Evolutionary conservation across 2,797 vertebrate species (phyloP).

Genomic region (Fundulus diaphanus): DNA sequence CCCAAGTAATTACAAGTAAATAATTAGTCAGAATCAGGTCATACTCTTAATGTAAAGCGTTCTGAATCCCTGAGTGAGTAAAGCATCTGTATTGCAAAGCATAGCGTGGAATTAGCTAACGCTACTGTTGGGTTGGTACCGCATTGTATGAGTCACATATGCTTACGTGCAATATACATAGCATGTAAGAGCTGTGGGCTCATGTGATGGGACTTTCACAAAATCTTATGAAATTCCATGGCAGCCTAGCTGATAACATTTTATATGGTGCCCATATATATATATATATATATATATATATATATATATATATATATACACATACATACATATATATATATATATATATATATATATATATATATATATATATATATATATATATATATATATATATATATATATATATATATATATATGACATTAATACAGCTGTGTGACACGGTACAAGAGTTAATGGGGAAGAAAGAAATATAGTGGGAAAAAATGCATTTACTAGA

Average conservation of each 20-base stretch:
- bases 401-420: too few relatives aligned
- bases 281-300: too few relatives aligned
- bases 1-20: not conserved
- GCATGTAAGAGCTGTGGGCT: not conserved
- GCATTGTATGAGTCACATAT: not conserved
- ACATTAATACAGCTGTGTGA: not conserved
- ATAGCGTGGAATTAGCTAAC: not conserved
- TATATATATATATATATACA: too few relatives aligned
- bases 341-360: too few relatives aligned
- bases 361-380: too few relatives aligned
- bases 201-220: not conserved
- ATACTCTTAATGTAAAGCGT: not conserved
- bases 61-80: not conserved
- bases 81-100: not conserved
- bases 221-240: not conserved
- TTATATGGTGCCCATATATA: too few relatives aligned
- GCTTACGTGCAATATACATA: not conserved
- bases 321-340: too few relatives aligned
- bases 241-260: too few relatives aligned
- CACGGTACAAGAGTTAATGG: not conserved
- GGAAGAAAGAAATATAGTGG: too few relatives aligned
- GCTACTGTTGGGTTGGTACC: not conserved
- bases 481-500: too few relatives aligned
- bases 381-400: too few relatives aligned
- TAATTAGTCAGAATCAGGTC: not conserved